Base-by-base conservation (phyloP, 2,113 vertebrate genomes). In the Rhinolophus ferrumequinum region DNA sequence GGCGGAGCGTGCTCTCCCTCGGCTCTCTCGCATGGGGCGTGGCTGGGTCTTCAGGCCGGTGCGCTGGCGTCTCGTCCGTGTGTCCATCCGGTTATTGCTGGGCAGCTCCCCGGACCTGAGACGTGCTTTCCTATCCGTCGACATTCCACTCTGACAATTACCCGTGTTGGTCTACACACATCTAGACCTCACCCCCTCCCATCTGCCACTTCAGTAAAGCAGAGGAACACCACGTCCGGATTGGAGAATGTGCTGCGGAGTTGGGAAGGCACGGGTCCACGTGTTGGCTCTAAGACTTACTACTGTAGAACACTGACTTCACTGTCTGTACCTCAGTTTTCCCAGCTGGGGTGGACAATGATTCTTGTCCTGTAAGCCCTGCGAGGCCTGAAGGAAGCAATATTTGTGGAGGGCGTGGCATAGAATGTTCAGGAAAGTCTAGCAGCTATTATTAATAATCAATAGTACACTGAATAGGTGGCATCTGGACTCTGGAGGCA, bases 191-290 rank as follows among this genome's bases (percentile, higher is more conserved):
- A 44, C 24, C 79, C 33, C 24, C 4, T 1, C 26, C 44, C 11
- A 4, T 0, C 13, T 8, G 0, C 58, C 47, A 0, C 6, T 21
- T 3, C 41, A 22, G 1, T 0, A 7, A 1, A 64, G 66, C 44
- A 38, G 50, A 60, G 21, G 0, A 0, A 5, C 33, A 2, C 28
- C 0, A 0, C 0, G 0, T 0, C 9, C 22, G 12, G 1, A 2
- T 8, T 24, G 0, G 44, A 72, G 84, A 24, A 16, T 0, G 44
- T 16, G 11, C n/a, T 8, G 4, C 6, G 30, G 44, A 15, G 2
- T 0, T 18, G 58, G 35, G 64, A 11, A 30, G 8, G 18, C 30
- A 12, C 7, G n/a, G 24, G 28, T 3, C 75, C 56, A 3, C 0
- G 3, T 4, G 24, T 6, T 5, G 15, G 50, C 18, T 24, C 47